Percentiles rank a stretch among this genome's conserved stretches.
Conservation (phyloP, 1,140 invertebrate genomes). For the Pseudomyrmex pallidus region DNA sequence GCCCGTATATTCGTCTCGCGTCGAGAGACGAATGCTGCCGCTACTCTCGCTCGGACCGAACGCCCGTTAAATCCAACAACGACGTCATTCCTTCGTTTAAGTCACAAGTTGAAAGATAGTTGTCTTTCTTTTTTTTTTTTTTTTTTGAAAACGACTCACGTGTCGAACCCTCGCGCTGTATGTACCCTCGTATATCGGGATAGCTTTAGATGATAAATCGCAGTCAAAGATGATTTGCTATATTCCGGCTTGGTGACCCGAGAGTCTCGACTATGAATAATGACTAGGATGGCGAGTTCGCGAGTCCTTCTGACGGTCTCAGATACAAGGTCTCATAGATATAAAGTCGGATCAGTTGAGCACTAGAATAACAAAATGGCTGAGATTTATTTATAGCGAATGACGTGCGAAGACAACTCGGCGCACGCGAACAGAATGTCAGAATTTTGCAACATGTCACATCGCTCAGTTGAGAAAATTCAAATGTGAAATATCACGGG, state of each 20-base stretch:
- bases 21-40: slow-evolving; percentile 34
- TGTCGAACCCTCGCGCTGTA: background rate
- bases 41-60: slow-evolving; percentile 48
- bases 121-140: background rate
- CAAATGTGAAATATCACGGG: too few relatives aligned
- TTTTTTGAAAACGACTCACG: background rate
- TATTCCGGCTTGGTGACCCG: slow-evolving; percentile 35
- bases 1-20: slow-evolving; percentile 65
- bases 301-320: too few relatives aligned
- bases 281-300: slow-evolving; percentile 4
- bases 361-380: background rate
- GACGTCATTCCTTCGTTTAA: slow-evolving; percentile 13
- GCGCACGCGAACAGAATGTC: background rate
- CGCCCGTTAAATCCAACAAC: slow-evolving; percentile 50
- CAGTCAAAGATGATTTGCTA: slow-evolving; percentile 38
- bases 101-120: background rate
- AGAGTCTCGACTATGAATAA: slow-evolving; percentile 47
- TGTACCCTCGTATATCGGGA: background rate
- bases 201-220: slow-evolving; percentile 35
- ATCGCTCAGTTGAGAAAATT: background rate
- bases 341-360: background rate
- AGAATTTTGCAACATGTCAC: background rate
- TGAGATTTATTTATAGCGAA: slow-evolving; percentile 18
- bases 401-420: background rate
- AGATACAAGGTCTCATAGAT: slow-evolving; percentile 23